Evolutionary conservation across 1,140 invertebrate genomes (phyloP).

Genomic region (Calephelis nemesis): DNA sequence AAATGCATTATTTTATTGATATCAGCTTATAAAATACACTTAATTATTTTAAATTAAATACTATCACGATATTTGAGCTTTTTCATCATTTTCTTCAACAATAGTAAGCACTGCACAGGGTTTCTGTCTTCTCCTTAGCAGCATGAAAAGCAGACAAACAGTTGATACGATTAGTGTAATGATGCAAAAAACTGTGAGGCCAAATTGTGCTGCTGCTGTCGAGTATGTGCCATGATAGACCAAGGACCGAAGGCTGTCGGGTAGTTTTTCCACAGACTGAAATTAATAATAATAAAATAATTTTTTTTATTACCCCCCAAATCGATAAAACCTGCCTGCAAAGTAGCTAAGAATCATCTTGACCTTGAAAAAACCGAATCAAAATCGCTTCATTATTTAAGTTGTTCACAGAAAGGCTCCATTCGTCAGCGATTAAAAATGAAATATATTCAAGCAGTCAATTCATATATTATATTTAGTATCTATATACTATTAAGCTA

Average conservation of each 20-base stretch:
- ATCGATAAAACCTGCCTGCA: too few relatives aligned
- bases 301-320: too few relatives aligned
- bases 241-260: conserved; percentile 57
- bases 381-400: too few relatives aligned
- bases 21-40: neutral
- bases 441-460: too few relatives aligned
- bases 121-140: conserved; percentile 46
- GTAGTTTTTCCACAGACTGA: conserved; percentile 66
- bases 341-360: too few relatives aligned
- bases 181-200: conserved; percentile 55
- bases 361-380: too few relatives aligned
- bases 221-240: conserved; percentile 76
- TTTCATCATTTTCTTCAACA: conserved; percentile 2
- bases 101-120: conserved; percentile 46
- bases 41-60: neutral
- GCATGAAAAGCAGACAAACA: conserved; percentile 48
- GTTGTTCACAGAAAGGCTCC: too few relatives aligned
- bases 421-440: too few relatives aligned
- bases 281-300: conserved; percentile 7
- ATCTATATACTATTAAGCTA: too few relatives aligned
- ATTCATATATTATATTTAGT: too few relatives aligned
- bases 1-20: too few relatives aligned
- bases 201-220: conserved; percentile 62
- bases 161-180: conserved; percentile 49
- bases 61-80: conserved; percentile 7